Conservation (phyloP, 2,888 invertebrate species). For the Macrophya alboannulata region DNA sequence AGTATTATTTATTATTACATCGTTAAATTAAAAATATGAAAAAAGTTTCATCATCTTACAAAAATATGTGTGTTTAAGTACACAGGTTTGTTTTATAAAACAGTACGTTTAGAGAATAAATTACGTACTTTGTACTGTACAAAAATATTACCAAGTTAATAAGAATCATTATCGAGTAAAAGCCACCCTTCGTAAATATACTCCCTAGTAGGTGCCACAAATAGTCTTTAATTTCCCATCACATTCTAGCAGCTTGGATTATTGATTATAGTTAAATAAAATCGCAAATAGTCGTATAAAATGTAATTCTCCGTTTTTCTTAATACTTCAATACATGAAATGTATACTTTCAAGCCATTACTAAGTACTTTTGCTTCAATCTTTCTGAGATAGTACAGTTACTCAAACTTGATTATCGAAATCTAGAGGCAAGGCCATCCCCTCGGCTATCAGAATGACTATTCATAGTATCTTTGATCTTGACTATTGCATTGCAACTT, state of each 20-base stretch:
- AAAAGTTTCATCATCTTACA: not conserved
- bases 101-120: slow-evolving; percentile 26
- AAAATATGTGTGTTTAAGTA: slow-evolving; percentile 29
- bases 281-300: slow-evolving; percentile 17
- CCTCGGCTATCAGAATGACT: slow-evolving; percentile 89
- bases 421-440: slow-evolving; percentile 86
- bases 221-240: not conserved
- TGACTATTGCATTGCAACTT: slow-evolving; percentile 87
- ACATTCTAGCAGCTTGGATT: not conserved
- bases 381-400: not conserved
- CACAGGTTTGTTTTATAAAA: not conserved
- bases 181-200: not conserved
- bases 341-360: not conserved
- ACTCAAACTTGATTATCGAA: slow-evolving; percentile 68
- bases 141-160: slow-evolving; percentile 24
- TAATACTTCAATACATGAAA: not conserved
- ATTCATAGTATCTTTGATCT: slow-evolving; percentile 84
- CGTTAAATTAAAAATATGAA: not conserved
- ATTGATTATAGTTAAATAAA: slow-evolving; percentile 9
- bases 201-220: not conserved
- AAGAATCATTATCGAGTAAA: not conserved
- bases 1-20: slow-evolving; percentile 27
- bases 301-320: not conserved
- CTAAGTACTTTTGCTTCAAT: not conserved
- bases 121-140: slow-evolving; percentile 13